Evolutionary conservation across 2,113 vertebrate genomes (phyloP).

Genomic region (Sarotherodon lohbergeri): DNA sequence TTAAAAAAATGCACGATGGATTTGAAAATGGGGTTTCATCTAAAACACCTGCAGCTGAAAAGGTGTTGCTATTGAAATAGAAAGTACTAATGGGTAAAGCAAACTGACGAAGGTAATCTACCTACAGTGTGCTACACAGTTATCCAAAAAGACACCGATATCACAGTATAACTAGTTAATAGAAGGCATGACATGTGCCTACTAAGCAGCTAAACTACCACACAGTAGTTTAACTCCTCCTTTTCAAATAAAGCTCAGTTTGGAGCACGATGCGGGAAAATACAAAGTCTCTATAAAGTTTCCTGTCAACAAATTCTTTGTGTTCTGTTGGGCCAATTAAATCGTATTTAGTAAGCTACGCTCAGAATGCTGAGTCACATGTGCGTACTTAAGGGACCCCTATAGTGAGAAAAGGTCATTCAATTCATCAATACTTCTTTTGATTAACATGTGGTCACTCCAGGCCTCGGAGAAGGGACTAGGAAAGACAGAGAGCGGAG

Average conservation of each 20-base stretch:
- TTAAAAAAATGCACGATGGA: background rate
- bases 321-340: background rate
- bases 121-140: background rate
- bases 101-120: accelerated
- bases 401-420: background rate
- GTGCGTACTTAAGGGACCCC: background rate
- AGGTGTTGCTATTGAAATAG: background rate
- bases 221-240: background rate
- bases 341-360: background rate
- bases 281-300: background rate
- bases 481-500: background rate
- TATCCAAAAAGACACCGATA: background rate
- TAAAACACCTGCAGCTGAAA: background rate
- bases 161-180: background rate
- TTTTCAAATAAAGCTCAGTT: background rate
- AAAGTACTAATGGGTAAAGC: background rate
- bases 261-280: background rate
- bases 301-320: background rate
- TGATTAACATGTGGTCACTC: background rate
- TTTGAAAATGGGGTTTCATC: background rate
- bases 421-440: background rate
- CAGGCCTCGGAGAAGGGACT: background rate
- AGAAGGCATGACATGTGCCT: background rate
- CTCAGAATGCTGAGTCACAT: background rate
- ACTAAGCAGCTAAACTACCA: background rate